Evolutionary conservation across 2,113 vertebrate genomes (phyloP).

Genomic region (Cryptoleucopteryx plumbea): DNA sequence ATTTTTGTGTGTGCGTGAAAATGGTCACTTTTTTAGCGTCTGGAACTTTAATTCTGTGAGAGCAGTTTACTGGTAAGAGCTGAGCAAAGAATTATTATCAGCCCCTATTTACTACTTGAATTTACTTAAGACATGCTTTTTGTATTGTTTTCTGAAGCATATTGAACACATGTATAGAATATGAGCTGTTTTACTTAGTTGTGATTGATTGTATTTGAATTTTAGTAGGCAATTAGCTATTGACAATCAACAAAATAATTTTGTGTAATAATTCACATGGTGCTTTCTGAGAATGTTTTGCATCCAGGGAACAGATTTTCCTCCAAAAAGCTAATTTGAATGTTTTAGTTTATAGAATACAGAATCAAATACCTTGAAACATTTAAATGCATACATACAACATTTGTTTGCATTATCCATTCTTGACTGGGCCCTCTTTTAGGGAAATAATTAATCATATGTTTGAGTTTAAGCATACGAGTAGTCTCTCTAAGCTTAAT

Average conservation of each 20-base stretch:
- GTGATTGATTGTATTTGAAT: not conserved
- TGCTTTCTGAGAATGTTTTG: not conserved
- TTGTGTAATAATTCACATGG: not conserved
- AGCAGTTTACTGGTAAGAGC: not conserved
- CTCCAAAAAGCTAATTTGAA: not conserved
- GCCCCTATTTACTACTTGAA: not conserved
- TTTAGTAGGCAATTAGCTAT: not conserved
- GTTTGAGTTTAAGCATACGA: not conserved
- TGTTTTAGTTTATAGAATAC: not conserved
- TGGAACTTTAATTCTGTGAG: not conserved
- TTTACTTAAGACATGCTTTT: not conserved
- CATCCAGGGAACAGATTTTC: not conserved
- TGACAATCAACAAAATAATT: not conserved
- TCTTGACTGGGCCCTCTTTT: not conserved
- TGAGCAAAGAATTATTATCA: not conserved
- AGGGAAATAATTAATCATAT: not conserved
- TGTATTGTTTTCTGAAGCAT: not conserved
- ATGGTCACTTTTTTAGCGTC: not conserved
- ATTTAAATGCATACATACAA: not conserved
- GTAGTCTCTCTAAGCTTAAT: not conserved
- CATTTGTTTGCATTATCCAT: not conserved
- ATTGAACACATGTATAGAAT: not conserved
- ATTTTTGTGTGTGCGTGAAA: not conserved
- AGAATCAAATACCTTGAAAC: not conserved
- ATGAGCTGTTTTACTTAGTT: not conserved